These are phyloP conservation scores for Hyla sarda DNA, from an alignment of 2,113 vertebrate species.

Conservation along the genomic window DNA sequence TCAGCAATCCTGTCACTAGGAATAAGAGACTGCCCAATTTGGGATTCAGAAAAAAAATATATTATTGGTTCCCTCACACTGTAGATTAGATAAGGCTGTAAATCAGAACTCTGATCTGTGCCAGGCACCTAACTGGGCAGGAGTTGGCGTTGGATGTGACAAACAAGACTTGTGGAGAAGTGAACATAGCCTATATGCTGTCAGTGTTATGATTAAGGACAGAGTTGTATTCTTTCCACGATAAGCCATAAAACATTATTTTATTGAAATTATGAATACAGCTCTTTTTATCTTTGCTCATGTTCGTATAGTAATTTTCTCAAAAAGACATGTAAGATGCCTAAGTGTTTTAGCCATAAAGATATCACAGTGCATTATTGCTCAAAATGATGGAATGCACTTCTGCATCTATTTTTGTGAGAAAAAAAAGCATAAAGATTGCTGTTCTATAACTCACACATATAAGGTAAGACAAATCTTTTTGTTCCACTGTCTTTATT, in stretches of 20 bases:
- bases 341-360: constrained; percentile 42
- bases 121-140: constrained; percentile 69
- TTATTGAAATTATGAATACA: constrained; percentile 65
- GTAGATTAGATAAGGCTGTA: constrained; percentile 79
- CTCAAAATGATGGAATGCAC: neutral
- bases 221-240: constrained; percentile 60
- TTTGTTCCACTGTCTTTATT: neutral
- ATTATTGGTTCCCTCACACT: constrained; percentile 70
- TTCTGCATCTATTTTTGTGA: neutral
- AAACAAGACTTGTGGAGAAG: constrained; percentile 68
- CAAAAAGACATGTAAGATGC: constrained; percentile 40
- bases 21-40: constrained; percentile 65
- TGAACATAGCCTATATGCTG: constrained; percentile 71
- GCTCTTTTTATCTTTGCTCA: constrained; percentile 68
- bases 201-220: constrained; percentile 70
- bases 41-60: constrained; percentile 70
- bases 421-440: neutral
- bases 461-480: neutral
- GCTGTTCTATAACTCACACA: neutral
- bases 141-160: constrained; percentile 66
- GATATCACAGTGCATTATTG: neutral
- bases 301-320: constrained; percentile 59
- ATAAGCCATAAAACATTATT: constrained; percentile 68
- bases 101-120: constrained; percentile 76
- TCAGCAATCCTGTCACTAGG: constrained; percentile 64